Conservation (phyloP, 2,113 vertebrate genomes). For the Ptychochromis oligacanthus region DNA sequence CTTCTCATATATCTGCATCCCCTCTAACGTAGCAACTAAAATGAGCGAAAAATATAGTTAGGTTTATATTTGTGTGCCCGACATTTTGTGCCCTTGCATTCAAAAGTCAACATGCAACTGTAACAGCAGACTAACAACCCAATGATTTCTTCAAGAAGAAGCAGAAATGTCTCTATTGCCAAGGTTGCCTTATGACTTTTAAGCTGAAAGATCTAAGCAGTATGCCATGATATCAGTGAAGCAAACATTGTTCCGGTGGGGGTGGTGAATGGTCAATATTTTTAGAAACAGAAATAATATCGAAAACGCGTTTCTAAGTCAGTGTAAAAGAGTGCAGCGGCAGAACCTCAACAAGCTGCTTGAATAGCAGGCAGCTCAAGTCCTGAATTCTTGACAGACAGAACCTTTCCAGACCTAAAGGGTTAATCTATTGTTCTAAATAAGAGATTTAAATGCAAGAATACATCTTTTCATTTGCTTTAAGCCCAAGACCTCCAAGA, state of each 20-base stretch:
- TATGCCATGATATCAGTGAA: background rate
- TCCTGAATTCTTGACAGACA: background rate
- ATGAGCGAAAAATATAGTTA: background rate
- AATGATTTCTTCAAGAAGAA: background rate
- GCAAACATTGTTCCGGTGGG: background rate
- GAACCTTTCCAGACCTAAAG: background rate
- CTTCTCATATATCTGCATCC: no score
- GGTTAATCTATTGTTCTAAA: background rate
- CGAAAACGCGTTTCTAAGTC: background rate
- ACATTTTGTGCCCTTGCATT: background rate
- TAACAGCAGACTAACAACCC: background rate
- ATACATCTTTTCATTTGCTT: background rate
- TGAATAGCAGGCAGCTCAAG: background rate
- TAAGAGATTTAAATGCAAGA: background rate
- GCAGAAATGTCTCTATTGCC: background rate
- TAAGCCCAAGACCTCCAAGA: background rate
- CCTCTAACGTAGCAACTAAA: background rate
- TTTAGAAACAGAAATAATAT: background rate
- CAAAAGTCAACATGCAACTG: background rate
- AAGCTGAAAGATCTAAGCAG: constrained; percentile 2
- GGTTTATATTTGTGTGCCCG: background rate
- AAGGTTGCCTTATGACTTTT: constrained; percentile 1
- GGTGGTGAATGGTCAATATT: background rate
- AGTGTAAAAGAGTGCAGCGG: background rate
- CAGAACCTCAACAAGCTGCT: background rate